Base-by-base conservation (phyloP, 2,113 vertebrate genomes). In the Phainopepla nitens region DNA sequence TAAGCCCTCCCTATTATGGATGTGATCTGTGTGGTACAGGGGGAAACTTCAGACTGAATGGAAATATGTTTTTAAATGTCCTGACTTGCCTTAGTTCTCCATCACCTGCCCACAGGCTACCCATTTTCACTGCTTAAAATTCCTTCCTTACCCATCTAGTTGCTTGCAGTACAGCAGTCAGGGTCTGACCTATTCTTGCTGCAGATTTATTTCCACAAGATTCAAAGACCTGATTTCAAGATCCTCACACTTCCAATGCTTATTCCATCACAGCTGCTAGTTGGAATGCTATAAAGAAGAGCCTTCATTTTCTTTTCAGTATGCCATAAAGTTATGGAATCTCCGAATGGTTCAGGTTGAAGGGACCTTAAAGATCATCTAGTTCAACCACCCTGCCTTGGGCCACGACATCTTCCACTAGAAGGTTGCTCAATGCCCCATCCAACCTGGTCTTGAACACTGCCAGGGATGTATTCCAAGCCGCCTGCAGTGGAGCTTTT, bases 1-100 rank as follows among this genome's bases (percentile, higher is more conserved):
- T 29, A 68, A 80, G 44, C 19, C 21, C 25, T 87, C 0, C 0
- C 8, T 57, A 4, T 77, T 45, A 39, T 1, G 1, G 8, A 18
- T 39, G 16, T 35, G 20, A 49, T 76, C 36, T n/a, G 6, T 45
- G 45, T 44, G 44, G 65, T 49, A 35, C 11, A 42, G 2, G 2
- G 17, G 22, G 31, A 54, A 60, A 35, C 22, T 33, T 12, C 11
- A 70, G 42, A 69, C 58, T 45, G 45, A 72, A 60, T 9, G 17
- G 28, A 82, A 93, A 82, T 8, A 54, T 0, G 4, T 60, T 68
- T 83, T 82, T 57, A 53, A 61, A 49, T 42, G 42, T 49, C 49
- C 31, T 79, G n/a, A 69, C 28, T 41, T 82, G 49, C 65, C n/a
- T 88, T 53, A 49, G 10, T 35, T 85, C 19, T 94, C 53, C 28